Evolutionary conservation across 2,888 invertebrate species (phyloP).

Genomic region (Rhamphomyia laevipes): DNA sequence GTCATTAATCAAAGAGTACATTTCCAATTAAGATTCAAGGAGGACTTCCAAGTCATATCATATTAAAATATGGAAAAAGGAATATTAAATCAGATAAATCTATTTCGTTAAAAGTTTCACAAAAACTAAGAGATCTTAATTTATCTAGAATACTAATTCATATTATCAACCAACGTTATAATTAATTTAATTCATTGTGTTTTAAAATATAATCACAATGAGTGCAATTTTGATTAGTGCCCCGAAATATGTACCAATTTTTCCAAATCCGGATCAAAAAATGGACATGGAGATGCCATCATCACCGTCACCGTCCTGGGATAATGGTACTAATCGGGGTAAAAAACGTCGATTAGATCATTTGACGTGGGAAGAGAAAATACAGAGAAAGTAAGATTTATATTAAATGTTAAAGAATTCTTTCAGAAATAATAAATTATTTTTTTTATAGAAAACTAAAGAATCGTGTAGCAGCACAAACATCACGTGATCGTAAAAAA

Average conservation of each 20-base stretch:
- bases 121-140: too few relatives aligned
- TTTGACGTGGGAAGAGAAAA: constrained; percentile 73
- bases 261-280: constrained; percentile 22
- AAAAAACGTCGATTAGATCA: constrained; percentile 73
- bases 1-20: too few relatives aligned
- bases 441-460: constrained; percentile 70
- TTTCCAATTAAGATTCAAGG: too few relatives aligned
- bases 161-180: too few relatives aligned
- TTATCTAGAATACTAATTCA: too few relatives aligned
- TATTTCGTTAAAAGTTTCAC: too few relatives aligned
- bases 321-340: constrained; percentile 22
- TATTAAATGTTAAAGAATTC: background rate
- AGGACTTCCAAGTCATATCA: too few relatives aligned
- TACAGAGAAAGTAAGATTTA: constrained; percentile 70
- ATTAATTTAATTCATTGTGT: too few relatives aligned
- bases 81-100: too few relatives aligned
- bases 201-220: too few relatives aligned
- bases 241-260: constrained; percentile 31
- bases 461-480: constrained; percentile 94
- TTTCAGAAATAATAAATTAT: background rate
- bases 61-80: too few relatives aligned
- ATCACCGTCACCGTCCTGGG: constrained; percentile 12
- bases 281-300: background rate
- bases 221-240: constrained; percentile 28
- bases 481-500: constrained; percentile 92